phyloP scores from a whole-genome alignment of 2,888 invertebrate species.

The Caenorhabditis imperialis region DNA sequence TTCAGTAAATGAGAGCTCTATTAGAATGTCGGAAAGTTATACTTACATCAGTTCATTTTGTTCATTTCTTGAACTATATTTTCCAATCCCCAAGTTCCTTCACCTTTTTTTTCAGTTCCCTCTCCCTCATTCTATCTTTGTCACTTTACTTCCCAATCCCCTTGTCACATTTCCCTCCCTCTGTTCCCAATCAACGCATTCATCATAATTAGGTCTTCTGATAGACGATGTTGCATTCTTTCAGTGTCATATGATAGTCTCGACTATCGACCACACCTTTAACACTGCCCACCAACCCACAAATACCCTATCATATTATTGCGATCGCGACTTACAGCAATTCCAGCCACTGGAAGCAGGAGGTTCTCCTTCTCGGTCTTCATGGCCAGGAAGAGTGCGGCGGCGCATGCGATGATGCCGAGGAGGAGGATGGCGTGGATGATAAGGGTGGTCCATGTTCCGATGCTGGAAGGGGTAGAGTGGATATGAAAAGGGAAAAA shows the following conservation, averaged over 20 bases:
- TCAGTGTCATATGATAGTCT: conserved; percentile 32
- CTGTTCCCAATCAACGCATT: too few relatives aligned
- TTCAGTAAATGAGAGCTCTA: too few relatives aligned
- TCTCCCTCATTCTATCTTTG: too few relatives aligned
- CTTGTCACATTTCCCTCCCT: too few relatives aligned
- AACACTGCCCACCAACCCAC: conserved; percentile 31
- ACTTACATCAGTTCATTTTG: too few relatives aligned
- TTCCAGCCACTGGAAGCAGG: conserved; percentile 55
- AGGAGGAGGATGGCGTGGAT: conserved; percentile 49
- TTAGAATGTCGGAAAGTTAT: too few relatives aligned
- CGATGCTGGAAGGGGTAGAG: conserved; percentile 36
- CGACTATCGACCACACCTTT: conserved; percentile 42
- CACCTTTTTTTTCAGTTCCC: too few relatives aligned
- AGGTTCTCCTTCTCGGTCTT: conserved; percentile 64
- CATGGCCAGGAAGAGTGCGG: conserved; percentile 54
- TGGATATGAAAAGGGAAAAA: neutral
- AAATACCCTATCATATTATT: too few relatives aligned
- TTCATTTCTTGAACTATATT: too few relatives aligned
- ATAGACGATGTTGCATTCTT: too few relatives aligned
- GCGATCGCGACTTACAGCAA: conserved; percentile 61
- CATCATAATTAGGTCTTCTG: too few relatives aligned
- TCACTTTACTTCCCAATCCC: neutral
- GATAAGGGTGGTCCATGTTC: conserved; percentile 56
- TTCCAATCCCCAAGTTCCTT: too few relatives aligned
- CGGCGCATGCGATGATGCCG: conserved; percentile 39